Conservation (phyloP, 1,140 invertebrate genomes). For the Oncopeltus fasciatus region DNA sequence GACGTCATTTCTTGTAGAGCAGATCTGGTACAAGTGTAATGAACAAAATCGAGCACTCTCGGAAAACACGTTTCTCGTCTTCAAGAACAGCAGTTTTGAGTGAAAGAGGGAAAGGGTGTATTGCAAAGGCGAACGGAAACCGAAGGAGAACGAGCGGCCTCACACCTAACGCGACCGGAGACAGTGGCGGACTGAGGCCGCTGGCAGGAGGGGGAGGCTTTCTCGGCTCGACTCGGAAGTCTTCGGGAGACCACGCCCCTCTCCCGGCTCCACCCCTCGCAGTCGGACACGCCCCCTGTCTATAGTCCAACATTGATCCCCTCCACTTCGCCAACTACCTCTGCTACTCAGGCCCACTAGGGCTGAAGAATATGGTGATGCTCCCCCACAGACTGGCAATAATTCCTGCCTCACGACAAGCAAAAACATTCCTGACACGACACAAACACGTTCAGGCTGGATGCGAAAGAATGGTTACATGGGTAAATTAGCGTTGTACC, state of each 20-base stretch:
- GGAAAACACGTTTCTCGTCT: background rate
- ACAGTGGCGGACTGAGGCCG: slow-evolving; percentile 1
- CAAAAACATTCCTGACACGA: background rate
- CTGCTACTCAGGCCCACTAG: too few species aligned
- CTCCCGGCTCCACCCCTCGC: too few species aligned
- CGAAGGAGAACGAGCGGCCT: background rate
- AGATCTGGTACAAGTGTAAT: too few species aligned
- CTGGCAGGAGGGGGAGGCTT: background rate
- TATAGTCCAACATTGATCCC: background rate
- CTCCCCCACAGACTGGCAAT: slow-evolving; percentile 1
- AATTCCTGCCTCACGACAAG: background rate
- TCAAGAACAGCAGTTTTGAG: too few species aligned
- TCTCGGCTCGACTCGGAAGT: background rate
- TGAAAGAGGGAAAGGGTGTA: background rate
- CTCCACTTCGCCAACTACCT: too few species aligned
- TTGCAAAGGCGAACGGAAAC: background rate
- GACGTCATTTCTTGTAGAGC: background rate
- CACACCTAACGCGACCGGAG: background rate
- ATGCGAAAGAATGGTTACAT: too few species aligned
- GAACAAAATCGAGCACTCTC: background rate
- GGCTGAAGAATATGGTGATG: slow-evolving; percentile 6
- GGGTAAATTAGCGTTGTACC: too few species aligned
- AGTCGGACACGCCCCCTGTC: background rate
- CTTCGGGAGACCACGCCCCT: background rate
- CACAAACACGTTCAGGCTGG: background rate